These are phyloP conservation scores for Mungos mungo DNA, from an alignment of 2,113 vertebrate species.

Conservation along the genomic window DNA sequence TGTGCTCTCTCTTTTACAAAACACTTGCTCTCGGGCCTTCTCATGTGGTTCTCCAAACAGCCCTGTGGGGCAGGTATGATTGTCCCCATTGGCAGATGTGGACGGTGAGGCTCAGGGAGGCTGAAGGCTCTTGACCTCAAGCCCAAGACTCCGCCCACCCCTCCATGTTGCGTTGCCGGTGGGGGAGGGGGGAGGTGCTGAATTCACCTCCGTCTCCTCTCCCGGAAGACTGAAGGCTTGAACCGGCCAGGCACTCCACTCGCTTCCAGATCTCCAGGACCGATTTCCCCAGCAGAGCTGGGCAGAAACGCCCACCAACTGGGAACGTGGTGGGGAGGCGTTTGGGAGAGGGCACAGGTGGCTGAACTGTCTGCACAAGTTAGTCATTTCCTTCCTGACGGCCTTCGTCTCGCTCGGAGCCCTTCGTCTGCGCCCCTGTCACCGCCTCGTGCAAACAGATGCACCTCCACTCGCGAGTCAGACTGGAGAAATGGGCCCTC, in stretches of 20 bases:
- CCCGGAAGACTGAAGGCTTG: background rate
- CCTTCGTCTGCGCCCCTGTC: background rate
- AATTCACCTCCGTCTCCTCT: background rate
- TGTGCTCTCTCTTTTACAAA: background rate
- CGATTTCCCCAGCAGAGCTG: background rate
- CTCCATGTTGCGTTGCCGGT: background rate
- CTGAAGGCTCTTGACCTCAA: background rate
- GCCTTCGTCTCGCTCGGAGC: background rate
- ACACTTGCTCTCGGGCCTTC: background rate
- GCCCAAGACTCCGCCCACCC: background rate
- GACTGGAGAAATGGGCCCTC: background rate
- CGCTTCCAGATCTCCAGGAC: background rate
- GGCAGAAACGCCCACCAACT: background rate
- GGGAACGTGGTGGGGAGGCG: background rate
- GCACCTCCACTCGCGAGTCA: background rate
- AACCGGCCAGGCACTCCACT: fast-evolving
- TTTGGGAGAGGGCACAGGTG: background rate
- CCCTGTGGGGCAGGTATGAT: too few species aligned
- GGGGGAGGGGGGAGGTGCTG: background rate
- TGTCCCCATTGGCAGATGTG: background rate
- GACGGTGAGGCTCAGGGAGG: background rate
- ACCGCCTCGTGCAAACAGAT: background rate
- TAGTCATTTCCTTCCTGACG: conserved; percentile 53
- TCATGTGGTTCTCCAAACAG: background rate
- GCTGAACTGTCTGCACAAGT: background rate